These are phyloP conservation scores for Anhinga rufa DNA, from an alignment of 2,113 vertebrate genomes.

Conservation along the genomic window DNA sequence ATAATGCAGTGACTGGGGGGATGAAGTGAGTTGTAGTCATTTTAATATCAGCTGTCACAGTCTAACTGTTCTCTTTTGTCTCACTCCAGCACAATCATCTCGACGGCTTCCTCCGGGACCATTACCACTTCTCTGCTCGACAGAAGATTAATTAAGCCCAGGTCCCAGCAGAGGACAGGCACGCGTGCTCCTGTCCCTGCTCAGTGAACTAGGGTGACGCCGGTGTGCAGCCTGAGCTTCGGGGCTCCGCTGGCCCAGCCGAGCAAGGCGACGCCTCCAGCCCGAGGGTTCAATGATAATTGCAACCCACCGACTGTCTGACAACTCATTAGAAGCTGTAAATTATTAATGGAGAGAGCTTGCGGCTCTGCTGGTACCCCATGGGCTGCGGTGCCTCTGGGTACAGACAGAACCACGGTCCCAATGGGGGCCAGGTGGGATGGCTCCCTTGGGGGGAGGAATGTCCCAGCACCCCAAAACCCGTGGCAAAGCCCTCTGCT, in stretches of 20 bases:
- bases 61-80: slow-evolving; percentile 65
- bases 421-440: rapidly evolving
- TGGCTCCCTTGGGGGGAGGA: rapidly evolving
- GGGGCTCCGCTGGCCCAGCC: background rate
- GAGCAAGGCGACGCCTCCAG: background rate
- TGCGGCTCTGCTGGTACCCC: rapidly evolving
- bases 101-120: slow-evolving; percentile 33
- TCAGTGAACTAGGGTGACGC: background rate
- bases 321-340: background rate
- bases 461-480: background rate
- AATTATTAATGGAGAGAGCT: background rate
- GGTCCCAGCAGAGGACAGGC: background rate
- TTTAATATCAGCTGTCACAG: slow-evolving; percentile 74
- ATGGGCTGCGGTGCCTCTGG: rapidly evolving
- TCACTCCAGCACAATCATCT: slow-evolving; percentile 49
- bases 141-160: slow-evolving; percentile 65
- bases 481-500: background rate
- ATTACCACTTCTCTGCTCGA: background rate
- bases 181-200: background rate
- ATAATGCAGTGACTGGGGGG: slow-evolving; percentile 46
- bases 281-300: background rate
- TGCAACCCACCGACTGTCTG: background rate
- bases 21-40: slow-evolving; percentile 69
- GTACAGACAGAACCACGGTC: rapidly evolving
- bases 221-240: background rate